Percentiles rank a stretch among this genome's conserved stretches.
Evolutionary conservation across 2,113 vertebrate genomes (phyloP).

Genomic region (Dryoscopus gambensis): DNA sequence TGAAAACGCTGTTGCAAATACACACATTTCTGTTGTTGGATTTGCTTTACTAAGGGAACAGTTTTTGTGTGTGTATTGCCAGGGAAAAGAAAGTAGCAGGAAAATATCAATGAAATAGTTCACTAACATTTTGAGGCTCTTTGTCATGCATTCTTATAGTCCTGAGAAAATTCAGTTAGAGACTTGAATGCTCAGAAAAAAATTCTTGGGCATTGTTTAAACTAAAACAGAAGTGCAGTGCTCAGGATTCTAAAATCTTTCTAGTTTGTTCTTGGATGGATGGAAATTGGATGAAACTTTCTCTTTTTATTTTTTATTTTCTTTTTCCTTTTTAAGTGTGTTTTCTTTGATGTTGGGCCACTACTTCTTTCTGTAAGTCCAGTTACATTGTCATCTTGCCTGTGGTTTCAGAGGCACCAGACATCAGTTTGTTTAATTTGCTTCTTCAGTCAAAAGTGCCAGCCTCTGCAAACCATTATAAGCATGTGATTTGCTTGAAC

Average conservation of each 20-base stretch:
- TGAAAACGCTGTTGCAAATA: not conserved
- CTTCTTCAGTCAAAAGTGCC: not conserved
- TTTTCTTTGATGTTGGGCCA: not conserved
- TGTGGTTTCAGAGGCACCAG: slow-evolving; percentile 45
- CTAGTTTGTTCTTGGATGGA: not conserved
- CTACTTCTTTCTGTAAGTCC: not conserved
- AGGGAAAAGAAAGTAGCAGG: not conserved
- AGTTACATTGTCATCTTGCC: not conserved
- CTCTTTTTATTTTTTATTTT: not conserved
- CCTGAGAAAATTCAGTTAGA: not conserved
- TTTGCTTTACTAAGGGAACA: not conserved
- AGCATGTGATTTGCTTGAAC: not conserved
- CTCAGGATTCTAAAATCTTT: not conserved
- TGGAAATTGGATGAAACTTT: not conserved
- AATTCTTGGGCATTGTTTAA: not conserved
- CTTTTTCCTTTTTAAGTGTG: not conserved
- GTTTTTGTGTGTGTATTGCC: not conserved
- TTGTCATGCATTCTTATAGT: not conserved
- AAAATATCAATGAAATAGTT: slow-evolving; percentile 30
- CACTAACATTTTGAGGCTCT: not conserved
- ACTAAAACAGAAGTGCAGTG: not conserved
- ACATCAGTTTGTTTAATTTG: not conserved
- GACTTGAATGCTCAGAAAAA: not conserved
- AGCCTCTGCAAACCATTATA: slow-evolving; percentile 3
- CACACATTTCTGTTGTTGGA: not conserved